phyloP scores from a whole-genome alignment of 2,113 vertebrate genomes.

The Epinephelus cyanopodus region DNA sequence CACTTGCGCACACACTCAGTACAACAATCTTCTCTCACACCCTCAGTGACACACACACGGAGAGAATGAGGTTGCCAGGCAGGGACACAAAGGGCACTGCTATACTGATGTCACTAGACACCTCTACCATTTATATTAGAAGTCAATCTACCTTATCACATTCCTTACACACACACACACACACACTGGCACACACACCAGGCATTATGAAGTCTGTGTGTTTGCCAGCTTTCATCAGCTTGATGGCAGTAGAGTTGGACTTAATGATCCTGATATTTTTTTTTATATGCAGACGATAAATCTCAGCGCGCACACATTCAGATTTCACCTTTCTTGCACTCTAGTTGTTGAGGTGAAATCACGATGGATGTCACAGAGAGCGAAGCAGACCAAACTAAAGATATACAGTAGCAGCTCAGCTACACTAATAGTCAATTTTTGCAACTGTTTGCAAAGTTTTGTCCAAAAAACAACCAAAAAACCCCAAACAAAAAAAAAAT shows the following conservation, averaged over 20 bases:
- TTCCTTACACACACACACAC: conserved; percentile 63
- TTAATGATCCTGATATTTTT: conserved; percentile 82
- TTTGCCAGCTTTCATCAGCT: conserved; percentile 83
- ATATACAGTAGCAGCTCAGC: background rate
- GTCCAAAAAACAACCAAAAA: background rate
- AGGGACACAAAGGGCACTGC: conserved; percentile 77
- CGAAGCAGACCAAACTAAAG: conserved; percentile 12
- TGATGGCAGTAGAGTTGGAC: conserved; percentile 80
- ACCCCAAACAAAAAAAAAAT: background rate
- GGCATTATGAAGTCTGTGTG: conserved; percentile 72
- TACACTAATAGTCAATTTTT: background rate
- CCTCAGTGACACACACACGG: background rate
- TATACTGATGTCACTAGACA: conserved; percentile 73
- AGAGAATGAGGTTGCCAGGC: conserved; percentile 63
- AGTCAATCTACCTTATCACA: conserved; percentile 83
- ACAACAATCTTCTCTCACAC: no score
- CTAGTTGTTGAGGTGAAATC: conserved; percentile 58
- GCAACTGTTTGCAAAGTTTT: background rate
- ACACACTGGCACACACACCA: conserved; percentile 35
- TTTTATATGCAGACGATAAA: conserved; percentile 83
- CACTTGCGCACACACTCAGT: background rate
- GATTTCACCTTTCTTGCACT: conserved; percentile 79
- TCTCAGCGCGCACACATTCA: conserved; percentile 74
- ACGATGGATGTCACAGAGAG: conserved; percentile 22
- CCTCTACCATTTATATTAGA: conserved; percentile 78